Base-by-base conservation (phyloP, 2,113 vertebrate genomes). In the Megaceryle maxima region DNA sequence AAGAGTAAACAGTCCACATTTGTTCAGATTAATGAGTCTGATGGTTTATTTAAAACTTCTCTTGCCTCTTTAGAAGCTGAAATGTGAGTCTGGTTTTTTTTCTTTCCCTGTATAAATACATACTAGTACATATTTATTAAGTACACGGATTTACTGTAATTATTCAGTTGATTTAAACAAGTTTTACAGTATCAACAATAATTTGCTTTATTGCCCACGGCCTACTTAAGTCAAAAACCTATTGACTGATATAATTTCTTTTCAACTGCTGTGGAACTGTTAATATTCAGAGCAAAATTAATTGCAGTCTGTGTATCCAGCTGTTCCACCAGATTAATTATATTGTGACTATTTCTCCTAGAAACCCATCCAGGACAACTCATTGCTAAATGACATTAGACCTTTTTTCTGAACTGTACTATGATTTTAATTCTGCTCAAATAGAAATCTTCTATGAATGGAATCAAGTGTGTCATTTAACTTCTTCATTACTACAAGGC, bases 281-380 rank as follows among this genome's bases (percentile, higher is more conserved):
- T 98, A 97, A 97, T 98, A 97, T 96, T 97, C 96, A 92, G 97
- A 97, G 92, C 87, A 97, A 97, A 98, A 98, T 97, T 98, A 97
- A 97, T 98, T 94, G 90, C 85, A 83, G 87, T 91, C 87, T 96
- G 91, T 95, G 97, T 97, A 97, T 98, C 92, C 97, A 97, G 96
- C 91, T 97, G 97, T 97, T 98, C 95, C 87, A 92, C 94, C 88
- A 97, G 96, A 98, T 98, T 97, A 98, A 97, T 98, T 98, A 97
- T 97, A 89, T 94, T 95, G 53, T 92, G 93, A 86, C 86, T 95
- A 44, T 94, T 96, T 96, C 72, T 83, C 37, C 74, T 83, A 91
- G 73, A 89, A 97, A 96, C 82, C 90, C 72, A 48, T 24, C 62
- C 92, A 97, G 94, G 96, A 87, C 84, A 95, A 69, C 94, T 97